Conservation (phyloP, 2,888 invertebrate genomes). For the Ptychoptera contaminata region DNA sequence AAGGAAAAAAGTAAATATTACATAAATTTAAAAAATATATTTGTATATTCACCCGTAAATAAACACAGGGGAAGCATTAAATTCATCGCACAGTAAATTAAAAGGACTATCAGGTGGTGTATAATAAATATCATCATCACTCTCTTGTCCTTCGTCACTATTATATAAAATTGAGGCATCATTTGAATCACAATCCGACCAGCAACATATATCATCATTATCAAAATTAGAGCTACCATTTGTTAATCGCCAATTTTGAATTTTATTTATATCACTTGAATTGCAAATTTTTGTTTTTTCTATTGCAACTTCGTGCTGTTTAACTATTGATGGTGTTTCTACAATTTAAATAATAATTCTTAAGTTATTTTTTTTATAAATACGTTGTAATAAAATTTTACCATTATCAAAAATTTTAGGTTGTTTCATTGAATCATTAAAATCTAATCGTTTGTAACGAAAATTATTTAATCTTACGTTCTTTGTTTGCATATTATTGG, state of each 20-base stretch:
- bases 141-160: constrained; percentile 1
- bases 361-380: no score
- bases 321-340: no score
- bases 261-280: no score
- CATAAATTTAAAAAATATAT: constrained; percentile 5
- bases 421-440: constrained; percentile 13
- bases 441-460: constrained; percentile 32
- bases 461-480: no score
- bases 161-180: constrained; percentile 8
- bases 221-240: neutral
- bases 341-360: no score
- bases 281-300: no score
- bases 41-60: constrained; percentile 3
- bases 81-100: constrained; percentile 1
- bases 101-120: constrained; percentile 44
- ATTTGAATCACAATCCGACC: constrained; percentile 20
- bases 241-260: no score
- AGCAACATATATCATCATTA: constrained; percentile 5
- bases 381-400: no score
- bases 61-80: constrained; percentile 3
- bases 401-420: no score
- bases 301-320: no score
- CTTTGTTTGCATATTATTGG: no score
- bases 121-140: constrained; percentile 35
- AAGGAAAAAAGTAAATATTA: constrained; percentile 19